Evolutionary conservation across 2,888 invertebrate species (phyloP), one percentile per base, ranked within the genome.

Genomic region (Frankliniella intonsa): DNA sequence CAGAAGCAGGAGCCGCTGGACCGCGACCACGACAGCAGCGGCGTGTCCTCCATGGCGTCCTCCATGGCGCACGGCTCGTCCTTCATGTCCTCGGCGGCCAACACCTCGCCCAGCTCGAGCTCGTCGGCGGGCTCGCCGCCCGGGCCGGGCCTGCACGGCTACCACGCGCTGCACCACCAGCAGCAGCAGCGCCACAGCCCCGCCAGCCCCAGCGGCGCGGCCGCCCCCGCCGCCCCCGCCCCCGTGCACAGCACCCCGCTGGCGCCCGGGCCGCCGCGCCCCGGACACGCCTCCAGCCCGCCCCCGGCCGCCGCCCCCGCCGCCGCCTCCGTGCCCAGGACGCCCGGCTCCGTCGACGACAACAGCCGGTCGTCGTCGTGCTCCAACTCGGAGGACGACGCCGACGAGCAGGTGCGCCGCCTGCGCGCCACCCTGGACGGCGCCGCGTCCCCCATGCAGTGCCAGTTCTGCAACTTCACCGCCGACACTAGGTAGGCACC

Each of bases 401-500:
- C 83, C 3, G 86, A 86, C 11, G 86, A 88, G 84, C 86, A 87
- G n/a, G 84, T 88, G 65, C 86, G 86, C 17, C 85, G 86, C 10
- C 85, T 89, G 3, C 87, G 88, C 84, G 86, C 87, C 85, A 86
- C 87, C 1, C 84, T 89, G 81, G 88, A 88, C 83, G 86, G 87
- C 62, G 83, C 84, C 83, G 84, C 80, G 82, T 83, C 49, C 84
- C 84, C 11, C 81, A 83, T 82, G 83, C 84, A 81, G 84, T 83
- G 9, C 76, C 84, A 49, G 50, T 81, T 76, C 81, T 82, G 84
- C 86, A 80, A 84, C 84, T 14, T 88, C 88, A 85, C 89, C 89
- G 86, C 91, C 91, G 84, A 90, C 90, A 83, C 86, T 90, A 69
- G 91, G 91, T 85, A 86, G 87, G 69, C 90, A 88, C 84, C 86